A percentile compares a stretch with the other conserved stretches of the same genome.
Evolutionary conservation across 2,888 invertebrate genomes (phyloP).

Genomic region (Sesia apiformis): DNA sequence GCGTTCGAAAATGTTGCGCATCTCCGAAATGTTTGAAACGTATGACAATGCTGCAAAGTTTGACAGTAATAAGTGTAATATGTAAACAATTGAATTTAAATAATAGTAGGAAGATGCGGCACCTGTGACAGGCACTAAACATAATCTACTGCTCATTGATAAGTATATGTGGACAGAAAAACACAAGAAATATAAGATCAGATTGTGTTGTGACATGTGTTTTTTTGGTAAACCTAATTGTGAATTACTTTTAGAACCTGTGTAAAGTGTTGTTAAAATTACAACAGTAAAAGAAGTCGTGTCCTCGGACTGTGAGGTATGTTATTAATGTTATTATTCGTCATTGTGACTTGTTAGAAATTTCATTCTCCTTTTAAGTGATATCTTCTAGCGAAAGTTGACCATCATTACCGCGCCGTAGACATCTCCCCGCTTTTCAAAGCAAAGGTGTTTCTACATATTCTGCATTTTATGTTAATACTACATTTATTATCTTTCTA

Average conservation of each 20-base stretch:
- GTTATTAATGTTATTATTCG: background rate
- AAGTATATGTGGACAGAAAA: background rate
- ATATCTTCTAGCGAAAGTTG: background rate
- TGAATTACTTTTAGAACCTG: too few species aligned
- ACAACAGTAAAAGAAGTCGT: background rate
- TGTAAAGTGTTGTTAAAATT: too few species aligned
- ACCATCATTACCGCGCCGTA: background rate
- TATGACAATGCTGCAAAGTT: background rate
- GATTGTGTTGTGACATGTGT: background rate
- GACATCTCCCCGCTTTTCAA: background rate
- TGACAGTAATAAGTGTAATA: background rate
- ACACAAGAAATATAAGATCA: background rate
- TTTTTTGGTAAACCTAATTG: background rate
- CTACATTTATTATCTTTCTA: too few species aligned
- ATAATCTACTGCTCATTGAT: background rate
- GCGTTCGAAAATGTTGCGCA: background rate
- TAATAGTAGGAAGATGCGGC: background rate
- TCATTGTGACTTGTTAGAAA: background rate
- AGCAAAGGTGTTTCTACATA: background rate
- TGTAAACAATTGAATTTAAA: background rate
- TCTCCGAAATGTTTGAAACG: constrained; percentile 8
- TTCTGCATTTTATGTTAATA: background rate
- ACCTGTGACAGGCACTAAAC: background rate
- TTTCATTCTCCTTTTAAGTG: background rate
- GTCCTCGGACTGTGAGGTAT: background rate